Evolutionary conservation across 2,797 vertebrate genomes (phyloP).

Genomic region (Harpagifer antarcticus): DNA sequence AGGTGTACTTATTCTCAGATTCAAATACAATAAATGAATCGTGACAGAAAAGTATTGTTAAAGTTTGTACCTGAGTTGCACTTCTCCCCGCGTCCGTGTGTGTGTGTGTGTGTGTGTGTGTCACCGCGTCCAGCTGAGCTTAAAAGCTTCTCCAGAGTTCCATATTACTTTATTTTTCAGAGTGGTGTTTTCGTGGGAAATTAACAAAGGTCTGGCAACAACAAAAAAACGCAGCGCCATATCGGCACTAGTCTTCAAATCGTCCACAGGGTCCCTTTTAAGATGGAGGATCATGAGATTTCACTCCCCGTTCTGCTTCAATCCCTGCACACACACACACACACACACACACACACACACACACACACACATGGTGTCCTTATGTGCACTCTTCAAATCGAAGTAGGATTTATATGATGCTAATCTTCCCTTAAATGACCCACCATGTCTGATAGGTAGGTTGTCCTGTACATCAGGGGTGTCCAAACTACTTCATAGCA

Average conservation of each 20-base stretch:
- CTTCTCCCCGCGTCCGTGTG: no score
- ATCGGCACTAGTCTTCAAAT: neutral
- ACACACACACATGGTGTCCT: neutral
- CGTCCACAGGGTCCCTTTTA: neutral
- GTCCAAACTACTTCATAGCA: no score
- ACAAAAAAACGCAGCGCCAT: neutral
- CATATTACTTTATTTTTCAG: neutral
- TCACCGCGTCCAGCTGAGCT: no score
- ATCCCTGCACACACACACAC: neutral
- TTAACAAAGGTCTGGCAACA: no score
- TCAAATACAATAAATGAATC: constrained; percentile 2
- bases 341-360: neutral
- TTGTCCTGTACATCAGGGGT: no score
- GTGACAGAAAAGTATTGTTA: neutral
- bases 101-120: no score
- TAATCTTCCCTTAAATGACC: no score
- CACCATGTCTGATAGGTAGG: no score
- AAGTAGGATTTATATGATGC: neutral
- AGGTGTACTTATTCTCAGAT: neutral
- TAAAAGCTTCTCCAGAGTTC: no score
- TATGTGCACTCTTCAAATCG: neutral
- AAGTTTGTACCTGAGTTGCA: neutral
- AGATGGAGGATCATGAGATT: neutral
- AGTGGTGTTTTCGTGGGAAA: neutral
- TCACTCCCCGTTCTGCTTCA: neutral